These are phyloP conservation scores for Pocillopora grandis DNA, from an alignment of 92 coral and sea anemone genomes.

Conservation along the genomic window DNA sequence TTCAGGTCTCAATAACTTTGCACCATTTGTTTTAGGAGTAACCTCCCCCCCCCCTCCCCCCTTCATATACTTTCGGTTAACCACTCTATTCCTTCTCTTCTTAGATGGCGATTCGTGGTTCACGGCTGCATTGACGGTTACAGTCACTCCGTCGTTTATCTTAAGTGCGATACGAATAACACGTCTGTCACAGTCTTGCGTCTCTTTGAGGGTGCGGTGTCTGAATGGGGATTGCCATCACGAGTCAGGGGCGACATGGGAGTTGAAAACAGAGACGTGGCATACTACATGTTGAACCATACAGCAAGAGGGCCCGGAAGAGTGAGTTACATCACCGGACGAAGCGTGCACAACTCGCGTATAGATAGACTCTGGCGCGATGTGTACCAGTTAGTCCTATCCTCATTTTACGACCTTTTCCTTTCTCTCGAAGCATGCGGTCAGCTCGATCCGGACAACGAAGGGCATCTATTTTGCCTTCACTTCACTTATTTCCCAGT, in stretches of 20 bases:
- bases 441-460: conserved; percentile 37
- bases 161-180: background rate
- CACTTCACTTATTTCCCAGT: conserved; percentile 61
- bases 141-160: conserved; percentile 2
- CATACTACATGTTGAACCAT: conserved; percentile 39
- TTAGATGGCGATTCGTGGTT: too few species aligned
- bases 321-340: conserved; percentile 52
- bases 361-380: conserved; percentile 69
- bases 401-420: conserved; percentile 56
- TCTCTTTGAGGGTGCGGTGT: conserved; percentile 28
- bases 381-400: conserved; percentile 47
- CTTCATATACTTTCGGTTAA: too few species aligned
- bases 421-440: conserved; percentile 43
- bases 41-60: too few species aligned
- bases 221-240: conserved; percentile 57
- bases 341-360: conserved; percentile 48
- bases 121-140: background rate
- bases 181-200: background rate
- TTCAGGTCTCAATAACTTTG: too few species aligned
- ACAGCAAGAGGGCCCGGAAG: conserved; percentile 51
- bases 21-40: too few species aligned
- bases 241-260: conserved; percentile 70
- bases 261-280: conserved; percentile 60
- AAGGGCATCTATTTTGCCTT: conserved; percentile 54
- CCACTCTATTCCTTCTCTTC: too few species aligned